Evolutionary conservation across 2,888 invertebrate genomes (phyloP).

Genomic region (Cremastobaeus sp.): DNA sequence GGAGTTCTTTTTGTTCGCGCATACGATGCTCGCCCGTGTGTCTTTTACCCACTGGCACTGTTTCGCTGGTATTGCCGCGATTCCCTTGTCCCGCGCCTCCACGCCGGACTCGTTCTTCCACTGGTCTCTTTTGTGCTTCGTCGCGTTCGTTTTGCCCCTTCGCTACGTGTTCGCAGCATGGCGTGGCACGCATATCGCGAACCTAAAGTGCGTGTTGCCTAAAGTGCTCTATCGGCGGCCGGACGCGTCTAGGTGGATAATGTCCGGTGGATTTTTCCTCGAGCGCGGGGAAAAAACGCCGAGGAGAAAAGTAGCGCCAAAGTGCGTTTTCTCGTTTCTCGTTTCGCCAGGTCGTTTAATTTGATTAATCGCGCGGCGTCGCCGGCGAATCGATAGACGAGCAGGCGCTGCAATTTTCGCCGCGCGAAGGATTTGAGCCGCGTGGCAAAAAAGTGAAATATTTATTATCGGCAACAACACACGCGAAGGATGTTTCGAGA

Average conservation of each 20-base stretch:
- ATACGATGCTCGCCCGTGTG: conserved; percentile 47
- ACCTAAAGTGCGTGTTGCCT: conserved; percentile 19
- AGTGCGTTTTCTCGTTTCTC: conserved; percentile 25
- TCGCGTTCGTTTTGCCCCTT: conserved; percentile 1
- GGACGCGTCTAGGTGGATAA: conserved; percentile 27
- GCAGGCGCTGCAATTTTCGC: background rate
- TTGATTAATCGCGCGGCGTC: conserved; percentile 15
- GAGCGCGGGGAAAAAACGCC: too few species aligned
- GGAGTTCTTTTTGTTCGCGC: background rate
- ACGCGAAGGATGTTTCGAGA: conserved; percentile 9
- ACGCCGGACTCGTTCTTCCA: conserved; percentile 25
- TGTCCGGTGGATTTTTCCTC: background rate
- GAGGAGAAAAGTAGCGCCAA: conserved; percentile 4
- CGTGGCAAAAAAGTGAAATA: conserved; percentile 30
- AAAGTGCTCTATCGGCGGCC: conserved; percentile 28
- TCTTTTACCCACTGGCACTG: conserved; percentile 61
- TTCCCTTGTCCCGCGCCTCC: conserved; percentile 36
- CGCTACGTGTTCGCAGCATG: conserved; percentile 39
- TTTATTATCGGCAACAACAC: conserved; percentile 33
- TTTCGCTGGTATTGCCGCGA: conserved; percentile 52
- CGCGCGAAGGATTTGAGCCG: too few species aligned
- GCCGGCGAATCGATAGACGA: too few species aligned
- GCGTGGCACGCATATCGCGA: conserved; percentile 42
- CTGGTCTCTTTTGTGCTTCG: conserved; percentile 2
- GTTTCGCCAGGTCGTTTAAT: conserved; percentile 2